A percentile compares a stretch with the other conserved stretches of the same genome.
phyloP scores from a whole-genome alignment of 2,888 invertebrate species.

The Parnassius orleans region DNA sequence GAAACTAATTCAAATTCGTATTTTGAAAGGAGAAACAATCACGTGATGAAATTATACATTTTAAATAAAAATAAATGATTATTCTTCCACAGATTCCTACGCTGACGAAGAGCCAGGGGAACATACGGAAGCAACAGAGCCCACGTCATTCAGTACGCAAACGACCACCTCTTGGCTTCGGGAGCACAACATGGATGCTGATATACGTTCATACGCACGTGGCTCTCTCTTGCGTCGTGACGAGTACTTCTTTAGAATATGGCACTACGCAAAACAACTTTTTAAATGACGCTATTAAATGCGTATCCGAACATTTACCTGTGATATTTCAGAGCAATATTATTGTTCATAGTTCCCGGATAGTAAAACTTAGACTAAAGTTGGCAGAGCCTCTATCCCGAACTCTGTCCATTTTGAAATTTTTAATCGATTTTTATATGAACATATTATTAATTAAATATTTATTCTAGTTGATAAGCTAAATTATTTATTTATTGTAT shows the following conservation, averaged over 20 bases:
- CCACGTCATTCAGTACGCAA: conserved; percentile 94
- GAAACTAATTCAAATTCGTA: too few relatives aligned
- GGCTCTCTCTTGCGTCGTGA: conserved; percentile 91
- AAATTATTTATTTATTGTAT: conserved; percentile 61
- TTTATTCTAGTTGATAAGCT: conserved; percentile 34
- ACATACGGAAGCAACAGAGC: conserved; percentile 86
- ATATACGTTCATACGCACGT: conserved; percentile 94
- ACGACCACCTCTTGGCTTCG: conserved; percentile 96
- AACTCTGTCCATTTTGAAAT: conserved; percentile 50
- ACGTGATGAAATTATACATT: too few relatives aligned
- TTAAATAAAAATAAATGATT: background rate
- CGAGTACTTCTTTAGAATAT: conserved; percentile 98
- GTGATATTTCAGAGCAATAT: conserved; percentile 69
- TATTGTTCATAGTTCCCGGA: conserved; percentile 56
- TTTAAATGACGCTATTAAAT: conserved; percentile 83
- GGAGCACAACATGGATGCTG: conserved; percentile 96
- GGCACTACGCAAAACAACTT: conserved; percentile 91
- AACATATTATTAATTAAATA: conserved; percentile 49
- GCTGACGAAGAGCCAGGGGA: conserved; percentile 70
- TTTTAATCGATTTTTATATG: conserved; percentile 54
- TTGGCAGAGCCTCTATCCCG: conserved; percentile 41
- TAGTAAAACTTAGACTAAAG: conserved; percentile 44
- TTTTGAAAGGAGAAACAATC: too few relatives aligned
- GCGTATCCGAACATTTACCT: conserved; percentile 66
- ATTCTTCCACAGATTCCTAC: conserved; percentile 47